A percentile compares a stretch with the other conserved stretches of the same genome.
These are phyloP conservation scores for Drosophila yakuba DNA, from an alignment of 1,140 invertebrate species.

Conservation along the genomic window DNA sequence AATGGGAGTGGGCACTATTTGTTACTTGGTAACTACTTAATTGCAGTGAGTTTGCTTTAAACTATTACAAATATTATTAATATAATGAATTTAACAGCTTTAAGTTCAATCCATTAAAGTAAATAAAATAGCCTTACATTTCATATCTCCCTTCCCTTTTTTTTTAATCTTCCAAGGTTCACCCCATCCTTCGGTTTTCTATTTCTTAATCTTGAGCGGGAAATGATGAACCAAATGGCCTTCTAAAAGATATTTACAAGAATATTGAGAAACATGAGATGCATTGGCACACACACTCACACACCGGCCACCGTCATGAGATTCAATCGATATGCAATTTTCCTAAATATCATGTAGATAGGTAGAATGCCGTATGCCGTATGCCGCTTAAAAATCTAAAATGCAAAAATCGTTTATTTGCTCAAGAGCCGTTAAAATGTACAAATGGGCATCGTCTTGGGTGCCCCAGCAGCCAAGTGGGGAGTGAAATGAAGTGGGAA, in stretches of 20 bases:
- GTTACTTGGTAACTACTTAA: background rate
- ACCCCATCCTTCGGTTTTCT: background rate
- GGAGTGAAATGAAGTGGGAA: conserved; percentile 25
- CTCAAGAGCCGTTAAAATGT: conserved; percentile 77
- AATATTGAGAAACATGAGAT: conserved; percentile 4
- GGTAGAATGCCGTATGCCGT: conserved; percentile 9
- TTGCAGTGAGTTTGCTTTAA: too few relatives aligned
- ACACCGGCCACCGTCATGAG: background rate
- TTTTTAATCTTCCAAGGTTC: background rate
- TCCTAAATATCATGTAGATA: conserved; percentile 30
- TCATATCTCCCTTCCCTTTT: background rate
- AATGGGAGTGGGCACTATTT: background rate
- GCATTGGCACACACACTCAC: background rate
- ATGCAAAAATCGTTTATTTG: conserved; percentile 82
- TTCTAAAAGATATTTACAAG: background rate
- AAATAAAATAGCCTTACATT: background rate
- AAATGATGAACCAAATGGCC: conserved; percentile 6
- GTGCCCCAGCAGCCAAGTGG: background rate
- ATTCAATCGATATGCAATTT: conserved; percentile 44
- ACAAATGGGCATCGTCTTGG: conserved; percentile 43
- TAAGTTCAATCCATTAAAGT: background rate
- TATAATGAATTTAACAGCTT: too few relatives aligned
- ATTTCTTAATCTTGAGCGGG: background rate
- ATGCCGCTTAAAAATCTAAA: conserved; percentile 65
- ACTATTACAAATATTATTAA: too few relatives aligned